Percentiles rank a stretch among this genome's conserved stretches.
These are phyloP conservation scores for Caenorhabditis wallacei DNA, from an alignment of 2,888 invertebrate species.

Conservation along the genomic window DNA sequence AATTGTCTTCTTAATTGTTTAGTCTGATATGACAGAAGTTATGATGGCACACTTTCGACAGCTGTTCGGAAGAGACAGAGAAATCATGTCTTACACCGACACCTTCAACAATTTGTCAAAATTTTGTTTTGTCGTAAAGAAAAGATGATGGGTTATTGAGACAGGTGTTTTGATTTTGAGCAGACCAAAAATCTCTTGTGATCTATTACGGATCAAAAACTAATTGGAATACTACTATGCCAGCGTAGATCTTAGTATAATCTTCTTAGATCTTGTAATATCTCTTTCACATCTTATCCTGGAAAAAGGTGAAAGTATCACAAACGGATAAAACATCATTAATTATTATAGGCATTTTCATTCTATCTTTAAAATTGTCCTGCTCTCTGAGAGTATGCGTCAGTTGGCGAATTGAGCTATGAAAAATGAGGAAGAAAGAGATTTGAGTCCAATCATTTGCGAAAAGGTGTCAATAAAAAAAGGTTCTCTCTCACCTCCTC, in stretches of 20 bases:
- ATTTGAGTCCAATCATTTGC: conserved; percentile 8
- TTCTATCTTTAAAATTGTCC: neutral
- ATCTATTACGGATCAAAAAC: too few species aligned
- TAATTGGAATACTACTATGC: too few species aligned
- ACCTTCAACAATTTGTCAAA: conserved; percentile 30
- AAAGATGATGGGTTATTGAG: conserved; percentile 11
- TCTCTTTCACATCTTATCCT: neutral
- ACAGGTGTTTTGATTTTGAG: conserved; percentile 25
- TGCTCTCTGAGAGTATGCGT: neutral
- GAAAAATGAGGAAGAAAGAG: neutral
- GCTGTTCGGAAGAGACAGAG: neutral
- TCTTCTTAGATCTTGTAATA: neutral
- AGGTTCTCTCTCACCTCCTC: conserved; percentile 43
- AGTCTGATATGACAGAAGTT: neutral
- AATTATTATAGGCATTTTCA: conserved; percentile 1
- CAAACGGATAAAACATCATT: neutral
- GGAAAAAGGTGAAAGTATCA: conserved; percentile 4
- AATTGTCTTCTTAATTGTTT: too few species aligned
- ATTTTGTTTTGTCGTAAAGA: neutral
- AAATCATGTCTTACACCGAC: conserved; percentile 4
- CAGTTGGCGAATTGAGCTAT: conserved; percentile 1
- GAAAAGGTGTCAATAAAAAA: conserved; percentile 29
- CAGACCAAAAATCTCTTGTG: too few species aligned
- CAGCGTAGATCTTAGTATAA: too few species aligned
- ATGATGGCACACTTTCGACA: neutral